Conservation (phyloP, 2,797 vertebrate genomes). For the Potorous gilbertii region DNA sequence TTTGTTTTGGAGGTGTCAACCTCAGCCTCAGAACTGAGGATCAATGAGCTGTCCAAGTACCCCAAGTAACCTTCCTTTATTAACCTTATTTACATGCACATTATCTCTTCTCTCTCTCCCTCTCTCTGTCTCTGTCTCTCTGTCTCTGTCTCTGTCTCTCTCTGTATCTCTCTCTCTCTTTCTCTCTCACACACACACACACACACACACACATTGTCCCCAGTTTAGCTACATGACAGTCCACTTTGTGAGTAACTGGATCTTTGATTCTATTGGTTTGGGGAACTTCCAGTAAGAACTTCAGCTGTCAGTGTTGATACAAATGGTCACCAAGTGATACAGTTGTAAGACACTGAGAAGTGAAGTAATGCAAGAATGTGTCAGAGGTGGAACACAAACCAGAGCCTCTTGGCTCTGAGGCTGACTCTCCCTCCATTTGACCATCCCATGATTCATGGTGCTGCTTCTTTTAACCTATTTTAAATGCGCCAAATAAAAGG, state of each 20-base stretch:
- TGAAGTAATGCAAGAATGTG: not conserved
- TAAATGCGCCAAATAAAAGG: not conserved
- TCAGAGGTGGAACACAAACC: not conserved
- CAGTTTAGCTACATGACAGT: not conserved
- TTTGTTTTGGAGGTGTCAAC: not conserved
- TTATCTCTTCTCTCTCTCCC: no score
- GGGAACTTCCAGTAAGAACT: not conserved
- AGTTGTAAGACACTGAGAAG: not conserved
- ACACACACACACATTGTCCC: no score
- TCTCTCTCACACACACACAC: no score
- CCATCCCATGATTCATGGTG: not conserved
- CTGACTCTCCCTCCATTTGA: not conserved
- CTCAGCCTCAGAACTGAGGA: not conserved
- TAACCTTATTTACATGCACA: not conserved
- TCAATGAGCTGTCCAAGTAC: not conserved
- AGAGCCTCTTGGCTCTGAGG: not conserved
- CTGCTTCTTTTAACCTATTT: not conserved
- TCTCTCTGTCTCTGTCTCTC: no score
- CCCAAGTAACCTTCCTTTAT: not conserved
- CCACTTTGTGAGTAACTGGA: not conserved
- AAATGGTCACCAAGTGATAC: not conserved
- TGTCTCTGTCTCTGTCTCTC: no score
- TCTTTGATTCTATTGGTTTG: not conserved
- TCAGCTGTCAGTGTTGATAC: not conserved
- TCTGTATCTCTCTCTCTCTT: no score